These are phyloP conservation scores for Mastomys natalensis DNA, from an alignment of 2,113 vertebrate species.

Conservation along the genomic window DNA sequence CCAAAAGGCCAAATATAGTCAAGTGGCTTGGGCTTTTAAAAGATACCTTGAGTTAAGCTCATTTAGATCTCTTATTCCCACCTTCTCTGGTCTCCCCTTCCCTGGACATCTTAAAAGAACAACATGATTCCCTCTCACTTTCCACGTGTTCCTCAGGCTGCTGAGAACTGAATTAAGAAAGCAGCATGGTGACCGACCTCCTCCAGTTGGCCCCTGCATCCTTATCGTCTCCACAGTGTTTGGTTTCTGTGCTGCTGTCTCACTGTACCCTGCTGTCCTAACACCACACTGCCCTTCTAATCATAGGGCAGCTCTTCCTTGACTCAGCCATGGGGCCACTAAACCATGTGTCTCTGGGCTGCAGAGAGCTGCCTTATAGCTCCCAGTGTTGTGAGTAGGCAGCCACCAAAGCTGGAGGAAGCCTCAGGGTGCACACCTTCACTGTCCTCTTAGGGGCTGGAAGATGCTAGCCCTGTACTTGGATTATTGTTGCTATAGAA, in stretches of 20 bases:
- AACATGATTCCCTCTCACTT: not conserved
- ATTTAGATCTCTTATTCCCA: not conserved
- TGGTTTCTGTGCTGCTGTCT: not conserved
- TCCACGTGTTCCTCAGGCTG: not conserved
- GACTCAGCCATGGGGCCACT: not conserved
- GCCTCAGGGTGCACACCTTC: no score
- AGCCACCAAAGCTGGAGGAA: not conserved
- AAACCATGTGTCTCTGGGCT: not conserved
- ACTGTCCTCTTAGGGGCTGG: not conserved
- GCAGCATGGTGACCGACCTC: no score
- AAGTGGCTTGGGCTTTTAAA: not conserved
- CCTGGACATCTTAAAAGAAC: not conserved
- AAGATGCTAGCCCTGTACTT: not conserved
- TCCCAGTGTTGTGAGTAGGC: rapidly evolving
- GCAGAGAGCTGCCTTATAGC: not conserved
- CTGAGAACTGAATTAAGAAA: not conserved
- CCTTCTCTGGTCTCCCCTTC: not conserved
- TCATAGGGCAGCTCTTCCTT: not conserved
- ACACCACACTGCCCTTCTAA: not conserved
- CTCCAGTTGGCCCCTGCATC: not conserved
- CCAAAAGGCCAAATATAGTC: not conserved
- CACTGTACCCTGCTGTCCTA: not conserved
- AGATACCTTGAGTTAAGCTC: not conserved
- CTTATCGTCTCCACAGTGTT: not conserved
- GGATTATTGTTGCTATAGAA: not conserved